A percentile compares a stretch with the other conserved stretches of the same genome.
Conservation (phyloP, 2,797 vertebrate species). For the Mico argentatus region DNA sequence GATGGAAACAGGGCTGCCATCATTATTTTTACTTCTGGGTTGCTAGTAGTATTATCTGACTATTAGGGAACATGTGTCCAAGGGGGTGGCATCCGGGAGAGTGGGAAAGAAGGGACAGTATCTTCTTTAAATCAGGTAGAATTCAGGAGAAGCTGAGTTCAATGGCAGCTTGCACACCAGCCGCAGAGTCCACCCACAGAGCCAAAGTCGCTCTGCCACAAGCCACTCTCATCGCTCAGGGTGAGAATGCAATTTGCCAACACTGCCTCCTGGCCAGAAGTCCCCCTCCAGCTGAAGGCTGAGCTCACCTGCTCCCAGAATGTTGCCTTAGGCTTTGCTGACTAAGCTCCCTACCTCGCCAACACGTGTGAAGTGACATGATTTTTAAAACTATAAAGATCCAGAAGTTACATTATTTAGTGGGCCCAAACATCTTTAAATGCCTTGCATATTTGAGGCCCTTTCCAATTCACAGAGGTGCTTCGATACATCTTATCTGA, state of each 20-base stretch:
- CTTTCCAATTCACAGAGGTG: not conserved
- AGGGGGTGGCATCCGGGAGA: not conserved
- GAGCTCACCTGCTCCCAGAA: not conserved
- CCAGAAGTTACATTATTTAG: not conserved
- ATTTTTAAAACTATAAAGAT: not conserved
- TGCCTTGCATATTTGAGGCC: not conserved
- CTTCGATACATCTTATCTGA: not conserved
- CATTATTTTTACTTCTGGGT: not conserved
- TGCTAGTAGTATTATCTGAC: not conserved
- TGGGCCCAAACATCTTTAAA: not conserved
- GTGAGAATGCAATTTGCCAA: not conserved
- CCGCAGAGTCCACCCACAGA: not conserved
- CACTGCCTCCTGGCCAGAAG: rapidly evolving
- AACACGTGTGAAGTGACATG: not conserved
- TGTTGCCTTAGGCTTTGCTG: not conserved
- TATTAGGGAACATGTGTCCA: not conserved
- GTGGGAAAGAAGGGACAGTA: not conserved
- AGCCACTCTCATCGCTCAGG: not conserved
- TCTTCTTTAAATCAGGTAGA: not conserved
- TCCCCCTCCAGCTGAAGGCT: not conserved
- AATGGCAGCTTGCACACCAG: not conserved
- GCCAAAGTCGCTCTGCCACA: not conserved
- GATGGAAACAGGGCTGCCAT: not conserved
- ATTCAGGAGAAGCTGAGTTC: not conserved
- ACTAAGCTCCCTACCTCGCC: not conserved